Base-by-base conservation (phyloP, 1,140 invertebrate genomes). In the Pseudomyrmex flavicornis region DNA sequence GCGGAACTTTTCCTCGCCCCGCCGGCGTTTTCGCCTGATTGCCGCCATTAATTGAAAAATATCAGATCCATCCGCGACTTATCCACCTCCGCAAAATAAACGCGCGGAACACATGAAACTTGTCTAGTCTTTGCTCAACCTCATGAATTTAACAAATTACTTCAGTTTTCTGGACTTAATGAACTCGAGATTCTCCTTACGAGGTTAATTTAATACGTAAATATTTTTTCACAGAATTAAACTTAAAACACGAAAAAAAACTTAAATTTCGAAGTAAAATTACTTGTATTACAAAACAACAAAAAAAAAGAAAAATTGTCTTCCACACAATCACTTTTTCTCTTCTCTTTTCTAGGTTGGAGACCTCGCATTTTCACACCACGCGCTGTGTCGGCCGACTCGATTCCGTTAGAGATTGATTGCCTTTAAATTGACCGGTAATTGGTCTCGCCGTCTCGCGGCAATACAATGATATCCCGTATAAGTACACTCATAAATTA, bases 341-440 rank as follows among this genome's bases (percentile, higher is more conserved):
- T 26, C 3, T 0, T 75, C 48, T 59, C 48, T 26, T n/a, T 75
- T 5, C 15, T 50, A 75, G 20, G 48, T n/a, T 61, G 7, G 46
- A 22, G 15, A 75, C 0, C 35, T 35, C 5, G 35, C 48, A 50
- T 75, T 63, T 75, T 46, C 63, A 22, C 22, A 35, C 22, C 12
- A 20, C 44, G 10, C 63, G 20, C 50, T 59, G 35, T 63, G 73
- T 75, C 63, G 44, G 13, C 58, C n/a, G 44, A 35, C 73, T 75
- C 73, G 58, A 63, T 75, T 75, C 73, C 73, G 73, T 75, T 75
- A 75, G 74, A 65, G 74, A 76, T 76, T 76, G 74, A 76, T 66
- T 66, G 26, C 26, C n/a, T 66, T 66, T 50, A 76, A 76, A 76
- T 76, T 76, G 74, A 66, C 46, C 62, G n/a, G 59, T 76, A 76